phyloP scores from a whole-genome alignment of 2,888 invertebrate genomes.

The Catocala fraxini region DNA sequence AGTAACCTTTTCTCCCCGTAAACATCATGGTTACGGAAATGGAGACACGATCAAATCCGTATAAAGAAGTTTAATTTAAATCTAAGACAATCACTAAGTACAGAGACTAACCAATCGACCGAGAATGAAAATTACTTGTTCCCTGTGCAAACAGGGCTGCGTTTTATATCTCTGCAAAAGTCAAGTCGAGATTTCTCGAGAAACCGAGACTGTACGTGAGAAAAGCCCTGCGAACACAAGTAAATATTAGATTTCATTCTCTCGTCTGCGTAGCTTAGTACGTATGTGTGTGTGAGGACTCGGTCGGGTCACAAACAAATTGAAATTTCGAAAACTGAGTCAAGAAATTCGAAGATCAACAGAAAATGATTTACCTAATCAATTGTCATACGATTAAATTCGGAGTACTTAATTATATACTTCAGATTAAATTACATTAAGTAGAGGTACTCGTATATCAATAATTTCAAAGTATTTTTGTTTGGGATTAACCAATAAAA shows the following conservation, averaged over 20 bases:
- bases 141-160: constrained; percentile 1
- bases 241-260: constrained; percentile 25
- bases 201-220: constrained; percentile 4
- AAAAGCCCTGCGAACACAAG: constrained; percentile 13
- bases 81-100: too few relatives aligned
- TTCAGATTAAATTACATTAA: too few relatives aligned
- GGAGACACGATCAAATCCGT: too few relatives aligned
- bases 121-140: constrained; percentile 7
- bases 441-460: too few relatives aligned
- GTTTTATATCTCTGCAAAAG: background rate
- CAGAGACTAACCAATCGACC: background rate
- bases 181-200: constrained; percentile 7
- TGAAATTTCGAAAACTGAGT: background rate
- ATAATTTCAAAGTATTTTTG: too few relatives aligned
- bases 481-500: too few relatives aligned
- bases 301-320: background rate
- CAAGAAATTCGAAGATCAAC: background rate
- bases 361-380: too few relatives aligned
- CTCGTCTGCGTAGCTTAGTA: constrained; percentile 9
- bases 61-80: too few relatives aligned
- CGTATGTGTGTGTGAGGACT: constrained; percentile 1
- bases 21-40: too few relatives aligned
- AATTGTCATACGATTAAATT: too few relatives aligned
- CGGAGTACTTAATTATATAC: too few relatives aligned
- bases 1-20: too few relatives aligned